Base-by-base conservation (phyloP, 1,140 invertebrate species). In the Homalodisca vitripennis region DNA sequence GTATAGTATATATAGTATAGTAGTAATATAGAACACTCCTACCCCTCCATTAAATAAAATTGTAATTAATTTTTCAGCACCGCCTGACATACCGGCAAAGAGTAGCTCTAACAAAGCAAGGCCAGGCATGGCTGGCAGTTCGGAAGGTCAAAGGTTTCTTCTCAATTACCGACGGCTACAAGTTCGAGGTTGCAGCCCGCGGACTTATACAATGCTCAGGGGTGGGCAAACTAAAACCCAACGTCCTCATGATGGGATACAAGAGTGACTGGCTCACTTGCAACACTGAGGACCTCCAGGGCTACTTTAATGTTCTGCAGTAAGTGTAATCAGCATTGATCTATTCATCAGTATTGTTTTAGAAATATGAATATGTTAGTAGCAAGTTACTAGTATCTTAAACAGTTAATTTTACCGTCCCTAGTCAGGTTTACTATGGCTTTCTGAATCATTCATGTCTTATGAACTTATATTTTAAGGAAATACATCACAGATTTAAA, bases 281-380 rank as follows among this genome's bases (percentile, higher is more conserved):
- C 73, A 83, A 86, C 73, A 79, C 83, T 14, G 83, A 87, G 41
- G 89, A 94, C 72, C 85, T 98, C 0, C 84, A 89, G 26, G 87
- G 91, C 26, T 99, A 98, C 80, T 97, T 98, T 79, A 91, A 92
- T 74, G 87, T 94, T n/a, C 83, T 99, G 67, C 94, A 98, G 95
- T 97, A 83, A 89, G 91, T 86, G 63, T 41, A 20, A 10, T 53
- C 13, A 41, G 34, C 6, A 41, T 17, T 41, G 17, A 41, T n/a
- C n/a, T n/a, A n/a, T n/a, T n/a, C n/a, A n/a, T n/a, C n/a, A n/a
- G n/a, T n/a, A n/a, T n/a, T n/a, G n/a, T n/a, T n/a, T n/a, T n/a
- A n/a, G n/a, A n/a, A n/a, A n/a, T n/a, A n/a, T n/a, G n/a, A n/a
- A n/a, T n/a, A n/a, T n/a, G n/a, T n/a, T n/a, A n/a, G n/a, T n/a